Evolutionary conservation across 2,797 vertebrate species (phyloP), one percentile per base, ranked within the genome.

Genomic region (Anabacerthia variegaticeps): DNA sequence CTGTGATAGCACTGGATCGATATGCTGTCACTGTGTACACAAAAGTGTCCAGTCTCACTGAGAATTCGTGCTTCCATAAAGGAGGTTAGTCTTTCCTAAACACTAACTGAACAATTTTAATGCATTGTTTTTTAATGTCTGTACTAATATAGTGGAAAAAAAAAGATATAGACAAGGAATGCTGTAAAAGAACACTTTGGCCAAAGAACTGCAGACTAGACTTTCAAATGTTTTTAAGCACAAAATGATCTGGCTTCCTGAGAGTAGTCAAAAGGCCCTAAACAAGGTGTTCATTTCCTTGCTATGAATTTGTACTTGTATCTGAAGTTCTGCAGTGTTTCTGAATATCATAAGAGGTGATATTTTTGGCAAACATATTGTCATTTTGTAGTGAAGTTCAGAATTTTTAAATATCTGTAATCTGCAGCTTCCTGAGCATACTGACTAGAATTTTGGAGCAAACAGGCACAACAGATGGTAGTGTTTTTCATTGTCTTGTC

Each of bases 401-500:
- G 19, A 41, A 18, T 36, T 92, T 73, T 44, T 52, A 39, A 10
- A 8, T 58, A 13, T 13, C 12, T 77, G 6, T 39, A 52, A 0
- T 82, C 30, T 65, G 5, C 44, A 65, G 4, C 13, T 81, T 68
- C 12, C 8, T 54, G 17, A 59, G 3, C 16, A 8, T 76, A 17
- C 17, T 63, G 52, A 41, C 10, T 61, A n/a, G 22, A 75, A 39
- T 59, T 74, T 79, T 71, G 8, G 13, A 48, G 14, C 2, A 0
- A 54, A 24, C 12, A n/a, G 12, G 7, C 18, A 20, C 21, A 54
- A 21, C 10, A 61, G 39, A 12, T 34, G 7, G 34, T 63, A 63
- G 9, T 3, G 2, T n/a, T 58, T 80, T 69, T 68, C 0, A 0
- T 4, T 51, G 20, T 66, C 26, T 9, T 66, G 0, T 74, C 4